Conservation (phyloP, 2,888 invertebrate species). For the Plusia festucae region DNA sequence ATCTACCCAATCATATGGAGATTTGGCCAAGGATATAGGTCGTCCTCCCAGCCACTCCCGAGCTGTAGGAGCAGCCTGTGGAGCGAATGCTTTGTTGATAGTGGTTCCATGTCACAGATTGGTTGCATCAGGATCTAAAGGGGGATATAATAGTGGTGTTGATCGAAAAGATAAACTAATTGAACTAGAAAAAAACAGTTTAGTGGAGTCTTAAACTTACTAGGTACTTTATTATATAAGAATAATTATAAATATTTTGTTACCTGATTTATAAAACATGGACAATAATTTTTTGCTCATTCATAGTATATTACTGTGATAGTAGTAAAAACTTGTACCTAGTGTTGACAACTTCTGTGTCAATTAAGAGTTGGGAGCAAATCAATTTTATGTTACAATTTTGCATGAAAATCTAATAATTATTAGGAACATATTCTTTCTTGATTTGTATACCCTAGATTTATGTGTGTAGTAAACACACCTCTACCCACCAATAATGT, state of each 20-base stretch:
- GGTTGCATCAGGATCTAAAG: constrained; percentile 74
- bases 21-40: constrained; percentile 76
- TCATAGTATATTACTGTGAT: neutral
- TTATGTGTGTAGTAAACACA: too few relatives aligned
- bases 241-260: neutral
- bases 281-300: too few relatives aligned
- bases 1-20: constrained; percentile 78
- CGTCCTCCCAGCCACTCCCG: constrained; percentile 76
- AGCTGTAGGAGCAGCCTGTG: constrained; percentile 82
- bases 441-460: too few relatives aligned
- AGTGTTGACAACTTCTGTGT: too few relatives aligned
- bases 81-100: constrained; percentile 78
- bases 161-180: constrained; percentile 88
- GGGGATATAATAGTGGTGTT: constrained; percentile 87
- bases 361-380: too few relatives aligned
- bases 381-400: too few relatives aligned
- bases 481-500: too few relatives aligned
- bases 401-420: too few relatives aligned
- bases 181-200: constrained; percentile 77
- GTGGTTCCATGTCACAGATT: constrained; percentile 83
- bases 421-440: too few relatives aligned
- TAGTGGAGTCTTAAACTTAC: neutral
- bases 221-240: neutral
- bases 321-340: too few relatives aligned
- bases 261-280: neutral